phyloP scores from a whole-genome alignment of 2,888 invertebrate species.

The Matsumyia berberina region DNA sequence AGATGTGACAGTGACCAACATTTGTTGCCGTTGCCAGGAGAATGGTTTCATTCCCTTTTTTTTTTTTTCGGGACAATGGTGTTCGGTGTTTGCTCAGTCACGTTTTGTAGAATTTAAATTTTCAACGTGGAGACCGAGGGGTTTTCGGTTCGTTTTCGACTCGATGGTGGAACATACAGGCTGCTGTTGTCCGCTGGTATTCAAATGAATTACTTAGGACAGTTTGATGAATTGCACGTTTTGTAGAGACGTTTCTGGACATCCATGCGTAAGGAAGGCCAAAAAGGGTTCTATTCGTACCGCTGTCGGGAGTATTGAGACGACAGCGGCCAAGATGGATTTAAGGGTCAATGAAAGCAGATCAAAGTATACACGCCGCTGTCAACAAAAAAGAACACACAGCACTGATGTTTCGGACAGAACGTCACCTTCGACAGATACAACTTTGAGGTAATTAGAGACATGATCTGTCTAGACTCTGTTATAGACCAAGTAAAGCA shows the following conservation, averaged over 20 bases:
- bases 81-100: slow-evolving; percentile 23
- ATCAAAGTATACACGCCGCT: too few species aligned
- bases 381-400: too few species aligned
- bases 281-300: too few species aligned
- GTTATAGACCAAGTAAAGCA: too few species aligned
- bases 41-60: not conserved
- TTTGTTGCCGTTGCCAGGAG: slow-evolving; percentile 1
- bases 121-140: not conserved
- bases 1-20: slow-evolving; percentile 32
- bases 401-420: too few species aligned
- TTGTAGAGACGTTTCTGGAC: not conserved
- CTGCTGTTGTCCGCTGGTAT: not conserved
- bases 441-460: too few species aligned
- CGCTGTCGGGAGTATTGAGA: too few species aligned
- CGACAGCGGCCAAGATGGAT: too few species aligned
- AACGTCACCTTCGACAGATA: too few species aligned
- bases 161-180: not conserved
- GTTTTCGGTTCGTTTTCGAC: not conserved
- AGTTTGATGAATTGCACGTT: slow-evolving; percentile 1
- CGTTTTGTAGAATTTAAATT: slow-evolving; percentile 34
- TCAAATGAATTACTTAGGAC: slow-evolving; percentile 13
- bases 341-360: too few species aligned
- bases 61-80: not conserved
- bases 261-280: too few species aligned
- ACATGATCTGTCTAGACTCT: too few species aligned